phyloP scores from a whole-genome alignment of 2,797 vertebrate species.

The Amblyraja radiata region DNA sequence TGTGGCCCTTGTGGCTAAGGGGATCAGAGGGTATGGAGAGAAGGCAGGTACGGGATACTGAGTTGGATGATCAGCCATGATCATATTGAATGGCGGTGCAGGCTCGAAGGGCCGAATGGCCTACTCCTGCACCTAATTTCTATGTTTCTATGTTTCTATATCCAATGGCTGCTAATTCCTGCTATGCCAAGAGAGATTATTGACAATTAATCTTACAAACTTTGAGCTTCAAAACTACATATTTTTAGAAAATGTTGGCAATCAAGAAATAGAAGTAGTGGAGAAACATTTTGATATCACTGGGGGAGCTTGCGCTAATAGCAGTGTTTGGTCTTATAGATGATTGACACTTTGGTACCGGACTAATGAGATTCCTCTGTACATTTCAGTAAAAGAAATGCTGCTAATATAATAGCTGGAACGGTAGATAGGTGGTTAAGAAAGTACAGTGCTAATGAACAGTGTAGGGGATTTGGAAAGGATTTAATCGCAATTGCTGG shows the following conservation, averaged over 20 bases:
- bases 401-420: neutral
- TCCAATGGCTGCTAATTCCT: neutral
- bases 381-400: neutral
- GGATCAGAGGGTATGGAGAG: too few species aligned
- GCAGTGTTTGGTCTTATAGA: neutral
- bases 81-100: too few species aligned
- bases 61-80: too few species aligned
- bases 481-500: neutral
- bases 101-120: too few species aligned
- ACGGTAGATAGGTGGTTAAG: neutral
- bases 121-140: too few species aligned
- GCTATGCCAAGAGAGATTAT: neutral
- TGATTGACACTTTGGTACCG: neutral
- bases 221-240: neutral
- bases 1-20: too few species aligned
- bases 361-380: slow-evolving; percentile 11
- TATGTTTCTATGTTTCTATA: too few species aligned
- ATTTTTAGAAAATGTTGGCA: neutral
- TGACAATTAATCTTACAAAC: neutral
- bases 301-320: neutral
- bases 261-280: neutral
- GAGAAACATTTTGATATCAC: neutral
- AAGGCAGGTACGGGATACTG: too few species aligned
- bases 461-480: neutral
- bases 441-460: neutral